Evolutionary conservation across 1,140 invertebrate genomes (phyloP).

Genomic region (Meteorus sp.): DNA sequence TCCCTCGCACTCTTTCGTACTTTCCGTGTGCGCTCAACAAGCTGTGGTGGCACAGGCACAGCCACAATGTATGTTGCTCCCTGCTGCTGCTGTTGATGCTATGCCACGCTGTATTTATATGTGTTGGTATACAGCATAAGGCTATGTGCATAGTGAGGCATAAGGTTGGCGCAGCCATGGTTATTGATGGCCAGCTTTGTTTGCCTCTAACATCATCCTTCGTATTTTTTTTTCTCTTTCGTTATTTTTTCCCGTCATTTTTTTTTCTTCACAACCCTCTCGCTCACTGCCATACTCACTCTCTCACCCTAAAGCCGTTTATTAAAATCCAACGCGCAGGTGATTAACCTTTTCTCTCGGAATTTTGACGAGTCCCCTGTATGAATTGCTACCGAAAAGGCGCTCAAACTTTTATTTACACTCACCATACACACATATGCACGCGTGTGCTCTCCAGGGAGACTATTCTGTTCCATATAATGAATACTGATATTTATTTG

Average conservation of each 20-base stretch:
- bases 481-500: too few species aligned
- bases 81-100: background rate
- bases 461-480: too few species aligned
- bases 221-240: background rate
- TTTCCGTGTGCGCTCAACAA: slow-evolving; percentile 45
- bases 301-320: slow-evolving; percentile 45
- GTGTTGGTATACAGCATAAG: too few species aligned
- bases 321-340: slow-evolving; percentile 54
- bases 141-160: slow-evolving; percentile 1
- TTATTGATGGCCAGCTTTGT: slow-evolving; percentile 48
- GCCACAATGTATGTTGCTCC: background rate
- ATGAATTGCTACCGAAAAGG: slow-evolving; percentile 1
- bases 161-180: slow-evolving; percentile 9
- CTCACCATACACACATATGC: too few species aligned
- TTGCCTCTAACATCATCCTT: slow-evolving; percentile 35
- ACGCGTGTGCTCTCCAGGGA: too few species aligned
- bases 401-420: too few species aligned
- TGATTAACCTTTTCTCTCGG: slow-evolving; percentile 50
- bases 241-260: background rate
- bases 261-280: background rate
- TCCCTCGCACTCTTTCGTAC: too few species aligned
- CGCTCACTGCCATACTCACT: background rate
- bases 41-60: slow-evolving; percentile 37
- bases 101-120: background rate
- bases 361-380: background rate